These are phyloP conservation scores for Fulmarus glacialis DNA, from an alignment of 2,113 vertebrate species.

Conservation along the genomic window DNA sequence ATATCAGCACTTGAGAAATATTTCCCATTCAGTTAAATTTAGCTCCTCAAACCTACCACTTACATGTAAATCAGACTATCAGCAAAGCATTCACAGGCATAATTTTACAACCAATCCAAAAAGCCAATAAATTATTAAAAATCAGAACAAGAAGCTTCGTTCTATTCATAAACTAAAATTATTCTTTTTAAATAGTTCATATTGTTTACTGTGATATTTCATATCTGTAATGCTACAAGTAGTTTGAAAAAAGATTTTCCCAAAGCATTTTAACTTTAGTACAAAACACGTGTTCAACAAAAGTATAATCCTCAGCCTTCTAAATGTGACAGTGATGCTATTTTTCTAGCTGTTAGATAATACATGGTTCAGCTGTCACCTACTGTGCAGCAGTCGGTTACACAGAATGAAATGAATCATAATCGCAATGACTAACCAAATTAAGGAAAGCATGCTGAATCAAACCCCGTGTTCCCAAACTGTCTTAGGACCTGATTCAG, in stretches of 20 bases:
- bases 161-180: background rate
- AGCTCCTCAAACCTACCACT: background rate
- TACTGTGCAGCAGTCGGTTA: background rate
- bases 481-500: constrained; percentile 29
- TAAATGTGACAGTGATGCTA: background rate
- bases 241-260: background rate
- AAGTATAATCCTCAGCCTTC: background rate
- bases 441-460: constrained; percentile 35
- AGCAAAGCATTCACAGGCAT: background rate
- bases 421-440: constrained; percentile 38
- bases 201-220: background rate
- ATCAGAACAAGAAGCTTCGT: background rate
- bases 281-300: background rate
- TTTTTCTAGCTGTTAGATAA: constrained; percentile 52
- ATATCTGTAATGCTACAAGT: background rate
- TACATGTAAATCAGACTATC: background rate
- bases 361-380: constrained; percentile 23
- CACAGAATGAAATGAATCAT: constrained; percentile 41
- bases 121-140: background rate
- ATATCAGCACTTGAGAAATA: background rate
- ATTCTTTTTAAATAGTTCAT: background rate
- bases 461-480: constrained; percentile 16
- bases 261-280: background rate
- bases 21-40: background rate
- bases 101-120: background rate